phyloP scores from a whole-genome alignment of 2,797 vertebrate genomes.

The Sebastes oblongus region DNA sequence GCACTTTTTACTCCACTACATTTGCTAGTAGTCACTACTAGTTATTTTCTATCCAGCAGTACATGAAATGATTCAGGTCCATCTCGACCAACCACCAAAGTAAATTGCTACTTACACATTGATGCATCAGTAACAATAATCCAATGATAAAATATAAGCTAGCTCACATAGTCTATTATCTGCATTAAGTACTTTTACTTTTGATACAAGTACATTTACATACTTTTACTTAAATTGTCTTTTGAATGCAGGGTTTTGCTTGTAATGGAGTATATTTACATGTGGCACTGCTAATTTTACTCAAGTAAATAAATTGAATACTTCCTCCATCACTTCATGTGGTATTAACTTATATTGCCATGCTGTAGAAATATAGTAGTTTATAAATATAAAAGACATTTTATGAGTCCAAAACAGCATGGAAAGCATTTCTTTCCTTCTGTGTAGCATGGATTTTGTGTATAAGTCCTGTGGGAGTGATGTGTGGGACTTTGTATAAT shows the following conservation, averaged over 20 bases:
- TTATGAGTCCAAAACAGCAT: background rate
- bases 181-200: background rate
- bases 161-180: no score
- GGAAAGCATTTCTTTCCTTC: background rate
- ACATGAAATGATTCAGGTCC: background rate
- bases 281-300: background rate
- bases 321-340: background rate
- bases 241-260: background rate
- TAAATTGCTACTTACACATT: background rate
- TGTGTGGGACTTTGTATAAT: slow-evolving; percentile 51
- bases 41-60: background rate
- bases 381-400: background rate
- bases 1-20: background rate
- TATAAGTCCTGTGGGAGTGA: slow-evolving; percentile 45
- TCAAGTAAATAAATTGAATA: background rate
- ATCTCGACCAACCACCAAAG: background rate
- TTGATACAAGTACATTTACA: background rate
- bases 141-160: background rate
- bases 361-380: background rate
- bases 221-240: background rate
- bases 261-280: background rate
- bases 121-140: background rate
- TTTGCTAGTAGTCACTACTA: background rate
- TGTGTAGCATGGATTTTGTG: slow-evolving; percentile 15
- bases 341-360: background rate